Evolutionary conservation across 2,113 vertebrate genomes (phyloP), one percentile per base, ranked within the genome.

Genomic region (Ictalurus punctatus): DNA sequence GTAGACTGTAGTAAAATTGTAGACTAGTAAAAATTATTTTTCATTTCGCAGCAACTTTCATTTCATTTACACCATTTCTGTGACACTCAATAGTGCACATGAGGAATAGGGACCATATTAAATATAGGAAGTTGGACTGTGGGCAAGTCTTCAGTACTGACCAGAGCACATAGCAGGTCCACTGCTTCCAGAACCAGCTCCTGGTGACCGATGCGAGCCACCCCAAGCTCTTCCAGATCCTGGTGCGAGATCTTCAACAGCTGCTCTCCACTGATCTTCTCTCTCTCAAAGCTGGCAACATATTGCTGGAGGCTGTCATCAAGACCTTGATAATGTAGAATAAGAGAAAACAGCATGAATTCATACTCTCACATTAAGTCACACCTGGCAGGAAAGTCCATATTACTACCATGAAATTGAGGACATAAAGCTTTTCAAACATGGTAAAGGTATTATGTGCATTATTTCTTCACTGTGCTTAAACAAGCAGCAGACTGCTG

Each of bases 181-280:
- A 99, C 98, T 4, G 98, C 98, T 93, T 99, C 98, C 91, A 99
- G 92, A 90, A 99, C 97, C 67, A 99, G 95, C 71, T 99, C 98
- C 93, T 99, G 98, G 92, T 99, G 98, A 90, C 98, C 98, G 0
- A 99, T 99, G 6, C 98, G 95, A 2, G 97, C 95, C 88, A 99
- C 96, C 0, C 98, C 98, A 21, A 99, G 95, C 83, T 99, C 98
- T 95, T 99, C 98, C 30, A 99, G 97, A 89, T 99, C 98, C 93
- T 99, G 98, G 86, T 99, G 98, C 0, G 98, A 97, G 93, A 99
- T 98, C 94, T 97, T 97, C 86, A 99, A 93, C 67, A 99, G 95
- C 91, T 99, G 98, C 78, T 98, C 98, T 16, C 98, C 98, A 0
- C 97, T 97, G 91, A 99, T 99, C 95, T 99, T 99, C 94, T 99